Conservation (phyloP, 2,113 vertebrate genomes). For the Oophaga pumilio region DNA sequence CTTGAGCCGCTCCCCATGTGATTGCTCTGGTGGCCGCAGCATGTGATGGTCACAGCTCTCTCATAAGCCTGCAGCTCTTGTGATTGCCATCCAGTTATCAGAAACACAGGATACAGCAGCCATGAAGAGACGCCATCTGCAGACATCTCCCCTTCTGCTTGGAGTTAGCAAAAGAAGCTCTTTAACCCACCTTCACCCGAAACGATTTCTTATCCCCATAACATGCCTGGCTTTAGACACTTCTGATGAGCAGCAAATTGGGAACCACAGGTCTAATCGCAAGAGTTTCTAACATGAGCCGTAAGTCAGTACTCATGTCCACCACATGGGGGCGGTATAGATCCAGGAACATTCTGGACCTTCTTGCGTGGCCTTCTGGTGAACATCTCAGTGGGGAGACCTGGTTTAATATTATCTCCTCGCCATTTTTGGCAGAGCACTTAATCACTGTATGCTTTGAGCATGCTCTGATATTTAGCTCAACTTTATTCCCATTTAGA, state of each 20-base stretch:
- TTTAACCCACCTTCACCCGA: neutral
- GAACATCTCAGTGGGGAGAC: neutral
- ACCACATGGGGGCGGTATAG: constrained; percentile 34
- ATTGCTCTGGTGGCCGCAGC: neutral
- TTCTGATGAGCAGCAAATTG: too few relatives aligned
- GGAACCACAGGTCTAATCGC: neutral
- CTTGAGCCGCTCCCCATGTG: neutral
- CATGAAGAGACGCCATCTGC: neutral
- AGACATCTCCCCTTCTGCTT: neutral
- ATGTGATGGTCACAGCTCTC: constrained; percentile 36
- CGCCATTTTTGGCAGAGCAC: neutral
- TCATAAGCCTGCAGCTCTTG: constrained; percentile 25
- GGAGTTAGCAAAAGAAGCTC: neutral
- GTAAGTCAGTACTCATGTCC: neutral
- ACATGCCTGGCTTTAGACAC: neutral
- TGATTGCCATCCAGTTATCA: constrained; percentile 1
- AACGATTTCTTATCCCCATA: neutral
- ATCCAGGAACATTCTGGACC: neutral
- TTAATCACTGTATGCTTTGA: constrained; percentile 1
- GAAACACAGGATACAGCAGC: neutral
- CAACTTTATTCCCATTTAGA: neutral
- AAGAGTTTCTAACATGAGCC: neutral
- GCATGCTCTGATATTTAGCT: neutral
- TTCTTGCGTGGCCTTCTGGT: neutral
- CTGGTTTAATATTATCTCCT: neutral